A percentile compares a stretch with the other conserved stretches of the same genome.
These are phyloP conservation scores for Ceratoteleas bidentatus DNA, from an alignment of 1,140 invertebrate species.

Conservation along the genomic window DNA sequence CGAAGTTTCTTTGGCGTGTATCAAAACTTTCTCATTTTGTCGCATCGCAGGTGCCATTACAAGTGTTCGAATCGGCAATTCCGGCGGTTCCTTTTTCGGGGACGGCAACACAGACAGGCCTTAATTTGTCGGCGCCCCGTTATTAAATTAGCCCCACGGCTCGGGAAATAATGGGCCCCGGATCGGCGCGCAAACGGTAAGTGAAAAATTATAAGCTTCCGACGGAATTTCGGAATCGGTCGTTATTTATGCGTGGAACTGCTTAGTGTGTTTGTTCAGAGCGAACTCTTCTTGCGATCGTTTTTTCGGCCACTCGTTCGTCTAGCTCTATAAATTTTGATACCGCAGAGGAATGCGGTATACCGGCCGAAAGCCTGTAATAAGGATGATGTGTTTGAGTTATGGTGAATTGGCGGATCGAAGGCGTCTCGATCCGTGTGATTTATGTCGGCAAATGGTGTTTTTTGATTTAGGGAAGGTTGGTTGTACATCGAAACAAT, in stretches of 20 bases:
- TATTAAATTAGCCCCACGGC: constrained; percentile 44
- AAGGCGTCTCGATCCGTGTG: constrained; percentile 38
- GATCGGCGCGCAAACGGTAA: constrained; percentile 46
- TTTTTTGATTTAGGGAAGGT: constrained; percentile 33
- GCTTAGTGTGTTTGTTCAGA: no score
- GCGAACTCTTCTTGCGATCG: no score
- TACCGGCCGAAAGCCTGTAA: constrained; percentile 44
- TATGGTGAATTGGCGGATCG: constrained; percentile 46
- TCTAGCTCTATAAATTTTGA: no score
- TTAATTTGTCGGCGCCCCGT: constrained; percentile 28
- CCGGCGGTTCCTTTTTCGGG: not conserved
- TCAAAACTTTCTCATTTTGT: not conserved
- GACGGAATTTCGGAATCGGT: constrained; percentile 51
- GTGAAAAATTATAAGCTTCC: constrained; percentile 70
- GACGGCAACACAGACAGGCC: constrained; percentile 15
- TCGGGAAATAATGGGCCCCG: constrained; percentile 34
- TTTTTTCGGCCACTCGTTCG: no score
- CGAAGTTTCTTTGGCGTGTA: no score
- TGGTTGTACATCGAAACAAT: not conserved
- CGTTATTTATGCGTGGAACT: constrained; percentile 63
- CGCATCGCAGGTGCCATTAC: not conserved
- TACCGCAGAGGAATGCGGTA: no score
- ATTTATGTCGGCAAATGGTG: constrained; percentile 28
- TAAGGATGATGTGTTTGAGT: constrained; percentile 51
- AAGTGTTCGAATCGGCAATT: not conserved